A percentile compares a stretch with the other conserved stretches of the same genome.
Conservation (phyloP, 2,797 vertebrate species). For the Loris lydekkerianus region DNA sequence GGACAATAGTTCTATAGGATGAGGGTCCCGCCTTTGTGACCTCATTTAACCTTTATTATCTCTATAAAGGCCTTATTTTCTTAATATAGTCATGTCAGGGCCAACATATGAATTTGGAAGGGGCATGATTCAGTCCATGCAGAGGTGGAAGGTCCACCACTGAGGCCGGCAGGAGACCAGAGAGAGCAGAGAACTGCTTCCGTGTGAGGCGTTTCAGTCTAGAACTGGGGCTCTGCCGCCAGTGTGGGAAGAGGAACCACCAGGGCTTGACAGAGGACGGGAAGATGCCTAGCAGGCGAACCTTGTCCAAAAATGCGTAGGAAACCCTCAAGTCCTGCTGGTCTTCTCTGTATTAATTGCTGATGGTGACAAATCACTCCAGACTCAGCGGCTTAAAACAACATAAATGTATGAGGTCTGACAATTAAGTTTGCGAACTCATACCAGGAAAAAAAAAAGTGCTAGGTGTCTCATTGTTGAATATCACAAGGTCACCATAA, state of each 20-base stretch:
- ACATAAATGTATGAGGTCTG: neutral
- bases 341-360: neutral
- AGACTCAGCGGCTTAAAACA: neutral
- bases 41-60: neutral
- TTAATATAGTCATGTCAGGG: neutral
- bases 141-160: neutral
- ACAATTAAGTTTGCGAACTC: too few relatives aligned
- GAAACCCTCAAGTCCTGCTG: neutral
- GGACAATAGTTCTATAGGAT: neutral
- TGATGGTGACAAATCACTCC: neutral
- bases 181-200: neutral
- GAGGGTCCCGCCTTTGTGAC: neutral
- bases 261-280: neutral
- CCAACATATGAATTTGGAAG: neutral
- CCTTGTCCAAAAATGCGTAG: fast-evolving
- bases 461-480: too few relatives aligned
- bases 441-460: too few relatives aligned
- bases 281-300: fast-evolving
- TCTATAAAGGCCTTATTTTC: neutral
- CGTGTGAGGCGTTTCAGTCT: fast-evolving
- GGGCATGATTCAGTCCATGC: neutral
- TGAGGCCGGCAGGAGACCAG: neutral
- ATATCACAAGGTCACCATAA: too few relatives aligned
- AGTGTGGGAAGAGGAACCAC: neutral
- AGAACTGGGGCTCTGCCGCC: neutral